A percentile compares a stretch with the other conserved stretches of the same genome.
These are phyloP conservation scores for Antheraea assamensis DNA, from an alignment of 2,888 invertebrate species.

Conservation along the genomic window DNA sequence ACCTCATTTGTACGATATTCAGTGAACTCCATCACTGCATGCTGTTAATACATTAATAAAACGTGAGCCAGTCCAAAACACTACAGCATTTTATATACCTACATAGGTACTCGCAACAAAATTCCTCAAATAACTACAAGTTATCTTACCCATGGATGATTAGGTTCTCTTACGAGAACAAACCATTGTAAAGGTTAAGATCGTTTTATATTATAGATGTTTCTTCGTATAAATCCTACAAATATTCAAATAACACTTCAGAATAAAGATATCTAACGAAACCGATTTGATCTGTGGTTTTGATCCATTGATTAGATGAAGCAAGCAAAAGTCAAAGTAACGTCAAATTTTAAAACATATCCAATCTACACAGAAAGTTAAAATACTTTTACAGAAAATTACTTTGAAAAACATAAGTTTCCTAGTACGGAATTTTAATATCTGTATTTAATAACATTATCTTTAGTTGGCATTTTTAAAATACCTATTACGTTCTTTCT, in stretches of 20 bases:
- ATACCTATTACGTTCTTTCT: too few relatives aligned
- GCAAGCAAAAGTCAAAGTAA: slow-evolving; percentile 57
- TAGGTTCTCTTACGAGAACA: slow-evolving; percentile 80
- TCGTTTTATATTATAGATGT: background rate
- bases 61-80: slow-evolving; percentile 53
- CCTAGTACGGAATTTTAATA: too few relatives aligned
- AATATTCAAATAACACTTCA: background rate
- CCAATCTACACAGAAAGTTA: slow-evolving; percentile 13
- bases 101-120: slow-evolving; percentile 32
- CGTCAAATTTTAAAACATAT: slow-evolving; percentile 38
- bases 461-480: too few relatives aligned
- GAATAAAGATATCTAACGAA: background rate
- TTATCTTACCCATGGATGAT: slow-evolving; percentile 74
- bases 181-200: slow-evolving; percentile 54
- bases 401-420: background rate
- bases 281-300: slow-evolving; percentile 29
- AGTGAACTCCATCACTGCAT: slow-evolving; percentile 79
- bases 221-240: background rate
- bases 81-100: slow-evolving; percentile 34
- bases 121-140: slow-evolving; percentile 11
- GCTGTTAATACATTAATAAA: slow-evolving; percentile 66
- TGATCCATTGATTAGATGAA: slow-evolving; percentile 34
- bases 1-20: slow-evolving; percentile 70
- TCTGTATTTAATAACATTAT: too few relatives aligned
- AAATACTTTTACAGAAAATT: background rate